Conservation (phyloP, 2,113 vertebrate species). For the Cyanoderma ruficeps region DNA sequence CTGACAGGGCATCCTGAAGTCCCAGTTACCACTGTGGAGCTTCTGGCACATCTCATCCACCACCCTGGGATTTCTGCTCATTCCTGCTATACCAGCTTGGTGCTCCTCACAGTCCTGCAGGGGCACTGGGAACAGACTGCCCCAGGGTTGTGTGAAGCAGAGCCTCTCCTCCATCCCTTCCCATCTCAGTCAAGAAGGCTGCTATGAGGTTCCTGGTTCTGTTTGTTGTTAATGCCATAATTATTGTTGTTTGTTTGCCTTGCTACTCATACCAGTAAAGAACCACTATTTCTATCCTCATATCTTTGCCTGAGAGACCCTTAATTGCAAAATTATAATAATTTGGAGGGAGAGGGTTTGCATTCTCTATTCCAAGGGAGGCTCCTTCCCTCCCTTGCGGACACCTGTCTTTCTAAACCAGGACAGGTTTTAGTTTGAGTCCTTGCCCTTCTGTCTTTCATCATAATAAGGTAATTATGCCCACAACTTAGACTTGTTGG, state of each 20-base stretch:
- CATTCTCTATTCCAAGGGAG: background rate
- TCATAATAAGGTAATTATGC: background rate
- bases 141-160: background rate
- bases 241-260: background rate
- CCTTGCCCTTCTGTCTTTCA: background rate
- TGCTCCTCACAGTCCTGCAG: background rate
- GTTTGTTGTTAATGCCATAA: background rate
- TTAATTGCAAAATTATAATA: background rate
- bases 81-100: background rate
- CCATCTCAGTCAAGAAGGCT: accelerated
- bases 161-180: background rate
- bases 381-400: background rate
- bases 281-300: background rate
- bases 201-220: background rate
- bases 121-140: background rate
- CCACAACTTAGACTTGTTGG: background rate
- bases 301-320: background rate
- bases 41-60: background rate
- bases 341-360: background rate
- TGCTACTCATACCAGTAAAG: background rate
- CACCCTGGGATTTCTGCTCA: background rate
- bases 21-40: background rate
- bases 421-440: background rate
- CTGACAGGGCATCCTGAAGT: background rate
- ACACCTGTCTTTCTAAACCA: background rate